Percentiles rank a stretch among this genome's conserved stretches.
These are phyloP conservation scores for Candoia aspera DNA, from an alignment of 2,113 vertebrate genomes.

Conservation along the genomic window DNA sequence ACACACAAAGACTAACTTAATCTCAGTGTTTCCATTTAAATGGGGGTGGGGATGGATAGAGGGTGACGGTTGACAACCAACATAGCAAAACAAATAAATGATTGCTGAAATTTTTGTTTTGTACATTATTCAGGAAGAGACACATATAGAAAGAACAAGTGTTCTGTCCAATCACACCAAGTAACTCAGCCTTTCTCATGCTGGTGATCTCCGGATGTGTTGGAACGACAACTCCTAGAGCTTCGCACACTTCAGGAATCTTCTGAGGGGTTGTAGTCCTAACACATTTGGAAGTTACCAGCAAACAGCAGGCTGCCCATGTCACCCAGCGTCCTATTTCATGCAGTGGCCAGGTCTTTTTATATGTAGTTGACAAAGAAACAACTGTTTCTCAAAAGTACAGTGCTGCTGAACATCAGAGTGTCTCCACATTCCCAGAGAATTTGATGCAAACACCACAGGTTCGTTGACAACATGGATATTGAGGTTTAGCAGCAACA, in stretches of 20 bases:
- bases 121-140: not conserved
- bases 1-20: conserved; percentile 3
- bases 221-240: not conserved
- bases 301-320: not conserved
- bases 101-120: not conserved
- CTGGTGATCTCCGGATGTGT: not conserved
- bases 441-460: not conserved
- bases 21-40: conserved; percentile 13
- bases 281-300: not conserved
- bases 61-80: not conserved
- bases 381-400: not conserved
- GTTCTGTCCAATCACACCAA: not conserved
- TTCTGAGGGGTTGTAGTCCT: not conserved
- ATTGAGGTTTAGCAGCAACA: not conserved
- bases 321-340: not conserved
- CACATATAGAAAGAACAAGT: not conserved
- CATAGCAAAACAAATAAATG: not conserved
- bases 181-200: not conserved
- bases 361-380: not conserved
- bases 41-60: not conserved
- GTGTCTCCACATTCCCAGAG: not conserved
- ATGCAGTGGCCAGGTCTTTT: not conserved
- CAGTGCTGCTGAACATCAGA: not conserved
- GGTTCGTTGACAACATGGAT: not conserved
- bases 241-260: not conserved